Base-by-base conservation (phyloP, 2,888 invertebrate species). In the Drosophila dives region DNA sequence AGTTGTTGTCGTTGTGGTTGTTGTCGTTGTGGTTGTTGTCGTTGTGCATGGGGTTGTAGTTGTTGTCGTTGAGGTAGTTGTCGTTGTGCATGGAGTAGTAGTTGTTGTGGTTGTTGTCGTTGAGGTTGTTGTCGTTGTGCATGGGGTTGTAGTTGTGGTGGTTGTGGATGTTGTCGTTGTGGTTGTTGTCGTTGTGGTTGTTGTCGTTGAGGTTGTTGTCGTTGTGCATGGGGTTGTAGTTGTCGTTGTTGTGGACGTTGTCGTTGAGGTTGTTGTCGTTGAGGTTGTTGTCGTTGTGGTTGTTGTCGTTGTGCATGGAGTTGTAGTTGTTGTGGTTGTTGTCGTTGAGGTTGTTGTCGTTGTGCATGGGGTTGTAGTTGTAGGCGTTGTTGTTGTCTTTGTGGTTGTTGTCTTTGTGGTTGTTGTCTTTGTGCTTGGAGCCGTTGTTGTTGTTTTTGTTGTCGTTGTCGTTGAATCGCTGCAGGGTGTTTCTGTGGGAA, bases 41-140 rank as follows among this genome's bases (percentile, higher is more conserved):
- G 65, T 32, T 0, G 69, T 63, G 23, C 23, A 23, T 2, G 59
- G 45, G 0, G 56, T 61, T 4, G 49, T 62, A 10, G 61, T 69
- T 0, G 69, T 58, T 0, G 42, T 45, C 0, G 33, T 55, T 0
- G 75, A 66, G 0, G 75, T 73, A 3, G 75, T 51, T 0, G 60
- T 60, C 11, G 42, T 23, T 0, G 50, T 63, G 0, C 70, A 60
- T 5, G 73, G 72, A 0, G 53, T 51, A 0, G 54, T 38, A 17
- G 60, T 36, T 23, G 50, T 32, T 1, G 58, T 40, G 8, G 58
- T 50, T 2, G 54, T 59, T 11, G 45, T 56, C 0, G 68, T 58
- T 1, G 62, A 60, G 0, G 64, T 45, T 11, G 69, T 54, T 12
- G 54, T 29, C 1, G 54, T 26, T 6, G 56, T 15, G 4, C n/a